A percentile compares a stretch with the other conserved stretches of the same genome.
These are phyloP conservation scores for Gerris buenoi DNA, from an alignment of 1,140 invertebrate species.

Conservation along the genomic window DNA sequence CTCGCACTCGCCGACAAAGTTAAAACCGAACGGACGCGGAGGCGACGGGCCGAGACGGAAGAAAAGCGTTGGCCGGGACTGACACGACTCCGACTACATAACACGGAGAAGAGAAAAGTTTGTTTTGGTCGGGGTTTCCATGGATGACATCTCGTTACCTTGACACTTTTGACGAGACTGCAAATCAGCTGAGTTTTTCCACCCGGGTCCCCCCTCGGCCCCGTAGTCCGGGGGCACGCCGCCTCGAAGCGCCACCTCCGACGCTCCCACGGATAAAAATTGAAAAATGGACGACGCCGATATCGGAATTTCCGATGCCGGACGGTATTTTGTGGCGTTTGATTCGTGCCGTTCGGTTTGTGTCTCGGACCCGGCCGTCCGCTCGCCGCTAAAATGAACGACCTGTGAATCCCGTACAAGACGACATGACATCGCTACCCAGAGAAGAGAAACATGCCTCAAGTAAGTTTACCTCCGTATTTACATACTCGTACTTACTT, in stretches of 20 bases:
- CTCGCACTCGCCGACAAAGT: too few relatives aligned
- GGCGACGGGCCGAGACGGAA: too few relatives aligned
- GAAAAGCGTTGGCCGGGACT: too few relatives aligned
- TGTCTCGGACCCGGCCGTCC: background rate
- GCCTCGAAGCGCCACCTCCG: background rate
- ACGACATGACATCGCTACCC: conserved; percentile 10
- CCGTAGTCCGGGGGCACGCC: background rate
- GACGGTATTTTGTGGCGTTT: background rate
- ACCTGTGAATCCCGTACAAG: background rate
- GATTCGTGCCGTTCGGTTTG: background rate
- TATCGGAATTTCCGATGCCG: background rate
- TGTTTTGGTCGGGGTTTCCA: conserved; percentile 3
- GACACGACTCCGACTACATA: background rate
- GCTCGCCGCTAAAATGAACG: background rate
- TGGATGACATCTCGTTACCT: conserved; percentile 5
- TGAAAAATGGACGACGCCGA: background rate
- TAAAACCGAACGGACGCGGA: too few relatives aligned
- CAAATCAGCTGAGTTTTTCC: conserved; percentile 2
- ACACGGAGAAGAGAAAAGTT: background rate
- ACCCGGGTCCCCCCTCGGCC: background rate
- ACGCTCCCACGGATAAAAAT: background rate
- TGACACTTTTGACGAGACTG: conserved; percentile 5
- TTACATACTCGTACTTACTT: too few relatives aligned
- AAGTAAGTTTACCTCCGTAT: conserved; percentile 14
- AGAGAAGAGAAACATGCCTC: conserved; percentile 15